Evolutionary conservation across 2,797 vertebrate species (phyloP), one percentile per base, ranked within the genome.

Genomic region (Argyrosomus regius): DNA sequence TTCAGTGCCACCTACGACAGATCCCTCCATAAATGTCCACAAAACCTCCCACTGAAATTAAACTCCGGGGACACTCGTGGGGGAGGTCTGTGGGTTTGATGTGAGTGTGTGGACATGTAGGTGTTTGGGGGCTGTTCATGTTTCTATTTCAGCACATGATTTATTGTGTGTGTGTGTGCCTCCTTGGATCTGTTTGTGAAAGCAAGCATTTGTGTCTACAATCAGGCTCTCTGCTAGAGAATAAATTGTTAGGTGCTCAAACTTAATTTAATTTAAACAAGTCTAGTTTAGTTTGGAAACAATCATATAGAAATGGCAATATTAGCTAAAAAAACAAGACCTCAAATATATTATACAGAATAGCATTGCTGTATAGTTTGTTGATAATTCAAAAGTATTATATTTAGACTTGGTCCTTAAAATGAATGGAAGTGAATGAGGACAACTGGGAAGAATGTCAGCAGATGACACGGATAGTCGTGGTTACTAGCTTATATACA

Each of bases 121-220:
- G 86, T 84, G 86, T 87, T 71, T 71, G 64, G 61, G 67, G 82
- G 68, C 61, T 67, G 81, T 72, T 82, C 50, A 62, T 63, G 65
- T 69, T 90, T 80, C 80, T 89, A 78, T 89, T 89, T 84, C 56
- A 50, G 78, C 78, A 62, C 77, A 88, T 84, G 80, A 86, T 88
- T 88, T 83, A 84, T 77, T 48, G 64, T 62, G 54, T 22, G 22
- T 22, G 22, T 22, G 22, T 52, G 39, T 41, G 50, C 67, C 53
- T 89, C 22, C 59, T 67, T 79, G 71, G 58, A 46, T 60, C 54
- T 72, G 66, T 80, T 74, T 67, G 70, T 68, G 46, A 57, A 28
- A 60, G 45, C 60, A 52, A 49, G 45, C 41, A 31, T 11, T 20
- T 46, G 63, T 72, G 46, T 72, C 63, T 54, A n/a, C 64, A 71